These are phyloP conservation scores for Drosophila nikananu DNA, from an alignment of 1,140 invertebrate species.

Conservation along the genomic window DNA sequence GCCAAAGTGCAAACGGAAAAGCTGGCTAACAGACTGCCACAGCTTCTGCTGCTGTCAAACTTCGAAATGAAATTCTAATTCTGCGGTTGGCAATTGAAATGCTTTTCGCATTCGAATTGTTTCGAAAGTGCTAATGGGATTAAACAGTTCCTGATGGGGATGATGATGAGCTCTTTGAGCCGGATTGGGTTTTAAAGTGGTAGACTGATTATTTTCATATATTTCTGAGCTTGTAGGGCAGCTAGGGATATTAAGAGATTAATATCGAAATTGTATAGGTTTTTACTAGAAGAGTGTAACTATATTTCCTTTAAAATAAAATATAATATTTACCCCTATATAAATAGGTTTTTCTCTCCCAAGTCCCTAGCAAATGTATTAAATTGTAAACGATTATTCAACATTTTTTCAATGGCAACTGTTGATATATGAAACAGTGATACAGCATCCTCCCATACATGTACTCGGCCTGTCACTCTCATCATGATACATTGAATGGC, in stretches of 20 bases:
- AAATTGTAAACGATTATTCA: background rate
- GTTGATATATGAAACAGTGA: conserved; percentile 33
- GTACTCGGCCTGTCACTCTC: conserved; percentile 29
- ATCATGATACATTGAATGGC: conserved; percentile 58
- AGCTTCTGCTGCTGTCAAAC: conserved; percentile 28
- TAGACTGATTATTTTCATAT: conserved; percentile 1
- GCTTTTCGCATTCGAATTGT: conserved; percentile 43
- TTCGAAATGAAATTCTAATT: conserved; percentile 41
- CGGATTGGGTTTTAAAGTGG: background rate
- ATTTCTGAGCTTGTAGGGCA: background rate
- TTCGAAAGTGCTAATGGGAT: conserved; percentile 52
- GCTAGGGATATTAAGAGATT: background rate
- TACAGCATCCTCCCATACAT: conserved; percentile 17
- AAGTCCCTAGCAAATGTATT: no score
- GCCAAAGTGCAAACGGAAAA: conserved; percentile 35
- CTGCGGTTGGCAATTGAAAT: conserved; percentile 47
- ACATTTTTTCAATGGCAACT: background rate
- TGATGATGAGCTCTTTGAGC: conserved; percentile 10
- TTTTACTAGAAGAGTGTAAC: background rate
- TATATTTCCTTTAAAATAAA: background rate
- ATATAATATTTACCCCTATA: background rate
- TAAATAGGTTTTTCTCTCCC: no score
- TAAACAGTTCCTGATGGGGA: conserved; percentile 22
- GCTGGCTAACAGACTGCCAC: conserved; percentile 33
- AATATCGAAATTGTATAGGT: background rate